Evolutionary conservation across 2,797 vertebrate genomes (phyloP), one percentile per base, ranked within the genome.

Genomic region (Enoplosus armatus): DNA sequence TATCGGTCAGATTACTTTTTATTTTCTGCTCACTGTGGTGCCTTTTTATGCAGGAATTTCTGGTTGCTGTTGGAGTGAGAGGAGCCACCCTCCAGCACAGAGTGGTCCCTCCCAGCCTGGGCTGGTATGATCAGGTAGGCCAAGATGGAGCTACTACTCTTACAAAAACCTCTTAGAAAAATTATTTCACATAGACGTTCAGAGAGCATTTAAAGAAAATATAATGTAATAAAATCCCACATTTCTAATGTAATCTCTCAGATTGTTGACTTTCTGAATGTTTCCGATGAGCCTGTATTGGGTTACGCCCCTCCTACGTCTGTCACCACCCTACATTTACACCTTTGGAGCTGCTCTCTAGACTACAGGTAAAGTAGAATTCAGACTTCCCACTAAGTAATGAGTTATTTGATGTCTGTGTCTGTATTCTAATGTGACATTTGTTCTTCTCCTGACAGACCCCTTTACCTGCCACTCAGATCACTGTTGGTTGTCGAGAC

Each of bases 91-190:
- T 99, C 10, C 97, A 98, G 90, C 98, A 99, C 86, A 94, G 96
- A 83, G 95, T 99, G 26, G 96, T 98, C 73, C 96, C 96, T 31
- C 94, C 96, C 5, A 96, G 96, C 55, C 91, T 97, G 85, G 97
- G 97, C 85, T 99, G 98, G 98, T 97, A 99, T 4, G 98, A 99
- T 66, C 98, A 99, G 97, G 98, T 99, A 87, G 89, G 91, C 27
- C 48, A n/a, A 64, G 6, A 72, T 66, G 15, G 5, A 29, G 55
- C 31, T 2, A 4, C 29, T 8, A 26, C 18, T 63, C 20, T 27
- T 35, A 24, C 22, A 47, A n/a, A n/a, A 22, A 39, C 24, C 48
- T 66, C 24, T 51, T 15, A n/a, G n/a, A n/a, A n/a, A n/a, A n/a
- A n/a, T 70, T 31, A 31, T 50, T 72, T 77, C 18, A 60, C 35